Conservation (phyloP, 1,140 invertebrate genomes). For the Thereuonema tuberculata region DNA sequence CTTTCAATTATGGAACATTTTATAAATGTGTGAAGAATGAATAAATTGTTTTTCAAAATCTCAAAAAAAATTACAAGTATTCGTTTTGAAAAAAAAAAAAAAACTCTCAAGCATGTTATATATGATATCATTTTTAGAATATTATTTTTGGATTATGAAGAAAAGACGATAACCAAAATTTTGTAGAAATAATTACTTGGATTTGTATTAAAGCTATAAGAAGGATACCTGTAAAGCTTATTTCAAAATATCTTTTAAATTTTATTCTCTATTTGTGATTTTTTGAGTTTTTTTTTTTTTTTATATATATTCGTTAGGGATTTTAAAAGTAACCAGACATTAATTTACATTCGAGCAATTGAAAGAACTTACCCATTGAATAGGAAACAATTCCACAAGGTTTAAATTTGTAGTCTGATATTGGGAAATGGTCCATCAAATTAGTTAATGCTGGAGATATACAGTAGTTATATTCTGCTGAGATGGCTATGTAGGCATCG, state of each 20-base stretch:
- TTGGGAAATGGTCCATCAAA: slow-evolving; percentile 36
- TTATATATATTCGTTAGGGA: too few relatives aligned
- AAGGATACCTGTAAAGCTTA: background rate
- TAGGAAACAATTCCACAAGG: slow-evolving; percentile 36
- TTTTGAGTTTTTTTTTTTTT: too few relatives aligned
- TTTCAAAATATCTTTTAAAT: background rate
- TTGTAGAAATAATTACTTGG: too few relatives aligned
- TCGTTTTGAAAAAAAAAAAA: too few relatives aligned
- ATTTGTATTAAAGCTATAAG: background rate
- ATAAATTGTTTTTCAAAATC: too few relatives aligned
- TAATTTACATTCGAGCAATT: background rate
- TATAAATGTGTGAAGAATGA: too few relatives aligned
- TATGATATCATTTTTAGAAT: too few relatives aligned
- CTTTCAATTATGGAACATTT: too few relatives aligned
- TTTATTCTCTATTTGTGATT: background rate
- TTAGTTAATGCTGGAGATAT: slow-evolving; percentile 35
- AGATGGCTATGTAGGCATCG: slow-evolving; percentile 34
- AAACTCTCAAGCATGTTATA: too few relatives aligned
- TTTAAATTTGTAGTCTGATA: slow-evolving; percentile 29
- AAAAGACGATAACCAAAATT: too few relatives aligned
- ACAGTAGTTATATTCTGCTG: slow-evolving; percentile 36
- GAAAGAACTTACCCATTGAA: slow-evolving; percentile 29
- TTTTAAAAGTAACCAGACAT: background rate
- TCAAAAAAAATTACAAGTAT: too few relatives aligned
- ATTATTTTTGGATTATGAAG: too few relatives aligned